Conservation (phyloP, 2,113 vertebrate species). For the Australoheros scitulus region DNA sequence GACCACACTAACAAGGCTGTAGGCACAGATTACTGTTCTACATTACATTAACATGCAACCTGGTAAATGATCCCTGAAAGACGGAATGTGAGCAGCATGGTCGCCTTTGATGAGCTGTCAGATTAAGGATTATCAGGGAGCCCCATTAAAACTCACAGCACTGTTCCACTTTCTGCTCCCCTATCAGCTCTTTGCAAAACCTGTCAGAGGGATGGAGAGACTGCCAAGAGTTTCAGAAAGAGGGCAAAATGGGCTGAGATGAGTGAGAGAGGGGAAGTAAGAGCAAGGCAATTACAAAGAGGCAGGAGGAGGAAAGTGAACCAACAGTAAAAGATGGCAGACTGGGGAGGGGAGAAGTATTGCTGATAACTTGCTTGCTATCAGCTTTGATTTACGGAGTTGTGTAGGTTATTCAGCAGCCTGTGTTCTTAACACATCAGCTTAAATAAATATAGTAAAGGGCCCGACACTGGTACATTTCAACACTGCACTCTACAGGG, state of each 20-base stretch:
- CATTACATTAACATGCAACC: slow-evolving; percentile 6
- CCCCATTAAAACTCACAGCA: slow-evolving; percentile 48
- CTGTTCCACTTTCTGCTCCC: slow-evolving; percentile 33
- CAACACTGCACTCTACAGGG: slow-evolving; percentile 67
- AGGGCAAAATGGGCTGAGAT: neutral
- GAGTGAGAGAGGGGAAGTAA: slow-evolving; percentile 2
- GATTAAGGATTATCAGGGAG: slow-evolving; percentile 58
- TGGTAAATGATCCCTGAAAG: neutral
- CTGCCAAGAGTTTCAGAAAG: neutral
- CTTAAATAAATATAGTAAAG: neutral
- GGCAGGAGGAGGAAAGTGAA: slow-evolving; percentile 2
- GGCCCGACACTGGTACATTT: neutral
- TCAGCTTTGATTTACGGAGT: slow-evolving; percentile 33
- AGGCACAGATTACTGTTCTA: slow-evolving; percentile 23
- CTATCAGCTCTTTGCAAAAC: slow-evolving; percentile 50
- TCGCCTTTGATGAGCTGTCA: slow-evolving; percentile 59
- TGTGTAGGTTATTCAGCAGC: slow-evolving; percentile 11
- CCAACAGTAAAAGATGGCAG: neutral
- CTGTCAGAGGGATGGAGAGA: slow-evolving; percentile 37
- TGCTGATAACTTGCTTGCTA: slow-evolving; percentile 25
- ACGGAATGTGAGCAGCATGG: slow-evolving; percentile 14
- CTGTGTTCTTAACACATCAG: neutral
- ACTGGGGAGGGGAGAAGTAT: neutral
- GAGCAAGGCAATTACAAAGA: slow-evolving; percentile 36
- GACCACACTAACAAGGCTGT: neutral